Conservation (phyloP, 2,113 vertebrate genomes). For the Sebastes schlegelii region DNA sequence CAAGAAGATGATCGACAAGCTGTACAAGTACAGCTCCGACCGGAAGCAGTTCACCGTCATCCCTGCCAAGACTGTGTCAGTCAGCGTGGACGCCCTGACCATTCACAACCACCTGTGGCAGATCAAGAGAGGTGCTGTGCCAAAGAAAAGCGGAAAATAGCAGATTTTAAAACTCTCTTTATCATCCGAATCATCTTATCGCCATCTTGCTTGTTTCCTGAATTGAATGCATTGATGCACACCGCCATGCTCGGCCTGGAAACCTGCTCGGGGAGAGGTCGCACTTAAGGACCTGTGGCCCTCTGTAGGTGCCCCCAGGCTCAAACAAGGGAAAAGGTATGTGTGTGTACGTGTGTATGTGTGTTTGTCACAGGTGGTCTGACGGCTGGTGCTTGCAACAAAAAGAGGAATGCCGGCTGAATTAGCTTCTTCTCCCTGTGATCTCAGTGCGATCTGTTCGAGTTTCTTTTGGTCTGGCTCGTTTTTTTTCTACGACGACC, state of each 20-base stretch:
- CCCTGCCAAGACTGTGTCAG: constrained; percentile 97
- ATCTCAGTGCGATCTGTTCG: constrained; percentile 74
- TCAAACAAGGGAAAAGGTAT: constrained; percentile 24
- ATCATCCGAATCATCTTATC: constrained; percentile 23
- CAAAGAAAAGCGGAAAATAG: constrained; percentile 89
- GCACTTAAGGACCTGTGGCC: constrained; percentile 12
- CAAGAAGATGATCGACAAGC: constrained; percentile 98
- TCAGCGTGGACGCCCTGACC: constrained; percentile 96
- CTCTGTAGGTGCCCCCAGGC: constrained; percentile 19
- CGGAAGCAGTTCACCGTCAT: constrained; percentile 97
- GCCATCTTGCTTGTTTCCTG: constrained; percentile 60
- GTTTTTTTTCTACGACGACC: constrained; percentile 67
- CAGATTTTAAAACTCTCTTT: constrained; percentile 1
- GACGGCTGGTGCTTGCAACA: constrained; percentile 40
- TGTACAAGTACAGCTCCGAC: constrained; percentile 98
- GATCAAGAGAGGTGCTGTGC: constrained; percentile 87
- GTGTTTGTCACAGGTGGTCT: constrained; percentile 18
- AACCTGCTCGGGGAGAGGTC: constrained; percentile 16
- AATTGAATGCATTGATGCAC: constrained; percentile 51
- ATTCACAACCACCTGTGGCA: constrained; percentile 99
- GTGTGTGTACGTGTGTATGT: background rate
- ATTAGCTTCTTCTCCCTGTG: constrained; percentile 50
- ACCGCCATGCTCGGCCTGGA: constrained; percentile 2
- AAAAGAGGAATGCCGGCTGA: constrained; percentile 41
- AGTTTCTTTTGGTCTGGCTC: constrained; percentile 41